These are phyloP conservation scores for Centropus bengalensis DNA, from an alignment of 2,113 vertebrate genomes.

Conservation along the genomic window DNA sequence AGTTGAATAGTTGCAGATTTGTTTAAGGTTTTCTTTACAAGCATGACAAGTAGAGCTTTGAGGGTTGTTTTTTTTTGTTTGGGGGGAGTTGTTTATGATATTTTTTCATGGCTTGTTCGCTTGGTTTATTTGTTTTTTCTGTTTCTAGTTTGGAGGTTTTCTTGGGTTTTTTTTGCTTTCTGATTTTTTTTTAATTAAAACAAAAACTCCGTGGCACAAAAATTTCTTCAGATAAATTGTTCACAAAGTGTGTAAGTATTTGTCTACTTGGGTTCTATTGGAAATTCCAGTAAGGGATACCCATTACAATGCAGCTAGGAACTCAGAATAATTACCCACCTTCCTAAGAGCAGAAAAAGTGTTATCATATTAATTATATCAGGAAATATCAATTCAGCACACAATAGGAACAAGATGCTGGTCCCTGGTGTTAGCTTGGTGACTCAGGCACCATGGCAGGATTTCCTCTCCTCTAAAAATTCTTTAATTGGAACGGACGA, in stretches of 20 bases:
- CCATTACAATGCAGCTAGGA: background rate
- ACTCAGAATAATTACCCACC: background rate
- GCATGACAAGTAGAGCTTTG: background rate
- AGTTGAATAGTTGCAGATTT: background rate
- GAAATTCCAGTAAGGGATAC: background rate
- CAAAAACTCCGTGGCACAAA: background rate
- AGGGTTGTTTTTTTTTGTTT: background rate
- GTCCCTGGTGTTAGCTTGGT: background rate
- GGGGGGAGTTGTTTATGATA: too few species aligned
- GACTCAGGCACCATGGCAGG: slow-evolving; percentile 24
- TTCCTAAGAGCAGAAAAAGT: background rate
- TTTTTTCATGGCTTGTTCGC: too few species aligned
- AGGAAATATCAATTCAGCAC: background rate
- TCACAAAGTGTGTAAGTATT: background rate
- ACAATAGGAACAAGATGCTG: background rate
- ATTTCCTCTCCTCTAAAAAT: slow-evolving; percentile 41
- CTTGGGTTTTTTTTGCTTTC: background rate
- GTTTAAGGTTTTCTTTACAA: background rate
- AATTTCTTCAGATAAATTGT: background rate
- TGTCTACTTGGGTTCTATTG: background rate
- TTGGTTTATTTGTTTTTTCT: too few species aligned
- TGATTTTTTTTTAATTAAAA: background rate
- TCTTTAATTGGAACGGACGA: background rate
- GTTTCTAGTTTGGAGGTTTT: too few species aligned
- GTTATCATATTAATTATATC: background rate